Evolutionary conservation across 2,797 vertebrate genomes (phyloP).

Genomic region (Sphaeramia orbicularis): DNA sequence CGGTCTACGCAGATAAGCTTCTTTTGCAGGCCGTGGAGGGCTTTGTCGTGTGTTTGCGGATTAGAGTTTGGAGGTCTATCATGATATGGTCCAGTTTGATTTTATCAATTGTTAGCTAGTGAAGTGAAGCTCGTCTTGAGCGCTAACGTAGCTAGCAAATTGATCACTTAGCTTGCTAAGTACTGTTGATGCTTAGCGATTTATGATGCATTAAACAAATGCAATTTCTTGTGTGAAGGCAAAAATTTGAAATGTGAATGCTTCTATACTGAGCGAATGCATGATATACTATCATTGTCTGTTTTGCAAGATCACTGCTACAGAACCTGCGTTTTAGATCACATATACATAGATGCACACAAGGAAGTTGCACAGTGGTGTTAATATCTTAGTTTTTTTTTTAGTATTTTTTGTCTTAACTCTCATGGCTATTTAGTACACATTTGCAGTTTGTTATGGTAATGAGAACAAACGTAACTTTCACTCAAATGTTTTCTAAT

Average conservation of each 20-base stretch:
- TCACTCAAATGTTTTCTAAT: too few species aligned
- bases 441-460: too few species aligned
- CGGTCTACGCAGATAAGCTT: neutral
- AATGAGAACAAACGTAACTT: too few species aligned
- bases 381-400: too few species aligned
- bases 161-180: constrained; percentile 37
- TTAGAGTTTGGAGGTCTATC: constrained; percentile 29
- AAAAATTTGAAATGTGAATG: neutral
- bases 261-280: too few species aligned
- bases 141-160: constrained; percentile 75
- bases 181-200: neutral
- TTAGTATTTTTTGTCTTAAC: too few species aligned
- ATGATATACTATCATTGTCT: too few species aligned
- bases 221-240: accelerated
- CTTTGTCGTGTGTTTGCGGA: constrained; percentile 15
- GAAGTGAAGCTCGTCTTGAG: constrained; percentile 55
- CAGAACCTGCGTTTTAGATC: too few species aligned
- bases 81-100: constrained; percentile 48
- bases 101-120: constrained; percentile 63
- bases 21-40: neutral
- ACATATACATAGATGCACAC: too few species aligned
- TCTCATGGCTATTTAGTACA: too few species aligned
- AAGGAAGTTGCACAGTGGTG: too few species aligned
- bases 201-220: neutral
- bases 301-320: too few species aligned